Conservation (phyloP, 30 jellyfish, hydroid and myxozoan genomes). For the Aurelia sp. region DNA sequence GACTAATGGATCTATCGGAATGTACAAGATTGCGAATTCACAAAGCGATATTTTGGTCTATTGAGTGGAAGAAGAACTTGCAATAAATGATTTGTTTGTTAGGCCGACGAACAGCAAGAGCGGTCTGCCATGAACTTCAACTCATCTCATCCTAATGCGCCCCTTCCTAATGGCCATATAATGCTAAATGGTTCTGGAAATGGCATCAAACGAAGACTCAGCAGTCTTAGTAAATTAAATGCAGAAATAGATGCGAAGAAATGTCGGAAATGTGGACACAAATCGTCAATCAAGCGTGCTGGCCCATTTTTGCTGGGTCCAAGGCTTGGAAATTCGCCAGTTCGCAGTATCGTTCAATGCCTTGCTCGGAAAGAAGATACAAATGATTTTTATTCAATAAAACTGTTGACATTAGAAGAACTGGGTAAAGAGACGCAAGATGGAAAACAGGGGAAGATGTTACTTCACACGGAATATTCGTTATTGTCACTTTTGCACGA, state of each 20-base stretch:
- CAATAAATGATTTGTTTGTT: too few relatives aligned
- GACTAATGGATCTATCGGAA: background rate
- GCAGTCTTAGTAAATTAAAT: conserved; percentile 31
- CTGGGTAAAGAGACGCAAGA: conserved; percentile 80
- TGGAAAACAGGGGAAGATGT: conserved; percentile 94
- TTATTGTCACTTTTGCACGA: conserved; percentile 85
- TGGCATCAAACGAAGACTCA: conserved; percentile 60
- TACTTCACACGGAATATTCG: conserved; percentile 92
- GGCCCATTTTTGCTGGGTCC: conserved; percentile 98
- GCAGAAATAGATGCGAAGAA: conserved; percentile 55
- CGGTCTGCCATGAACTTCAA: conserved; percentile 19
- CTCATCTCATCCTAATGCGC: conserved; percentile 22
- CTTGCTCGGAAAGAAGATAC: conserved; percentile 95
- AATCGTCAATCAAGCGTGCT: conserved; percentile 82
- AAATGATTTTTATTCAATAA: conserved; percentile 84
- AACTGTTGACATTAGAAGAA: conserved; percentile 78
- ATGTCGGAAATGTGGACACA: conserved; percentile 67
- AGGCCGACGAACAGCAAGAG: too few relatives aligned
- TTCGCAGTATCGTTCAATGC: conserved; percentile 90
- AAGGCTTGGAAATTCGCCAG: conserved; percentile 93
- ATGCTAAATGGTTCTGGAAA: conserved; percentile 73
- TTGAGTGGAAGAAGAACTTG: background rate
- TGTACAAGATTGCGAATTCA: background rate
- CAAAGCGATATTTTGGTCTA: background rate
- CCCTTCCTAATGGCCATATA: conserved; percentile 70